These are phyloP conservation scores for Henricia sp. DNA, from an alignment of 53 echinoderm and acorn worm species.

Conservation along the genomic window DNA sequence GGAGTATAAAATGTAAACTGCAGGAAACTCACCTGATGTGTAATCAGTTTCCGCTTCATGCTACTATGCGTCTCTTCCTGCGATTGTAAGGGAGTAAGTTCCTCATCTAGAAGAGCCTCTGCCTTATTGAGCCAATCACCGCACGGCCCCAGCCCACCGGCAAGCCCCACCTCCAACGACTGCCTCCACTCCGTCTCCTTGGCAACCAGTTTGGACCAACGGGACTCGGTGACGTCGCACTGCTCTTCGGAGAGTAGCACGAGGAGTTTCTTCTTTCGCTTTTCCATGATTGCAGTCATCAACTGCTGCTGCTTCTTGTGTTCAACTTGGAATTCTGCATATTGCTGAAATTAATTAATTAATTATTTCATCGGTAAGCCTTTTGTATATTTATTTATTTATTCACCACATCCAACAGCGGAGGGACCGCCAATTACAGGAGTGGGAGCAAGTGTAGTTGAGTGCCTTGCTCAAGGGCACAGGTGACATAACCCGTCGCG, in stretches of 20 bases:
- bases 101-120: slow-evolving; percentile 75
- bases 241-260: slow-evolving; percentile 80
- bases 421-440: too few species aligned
- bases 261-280: slow-evolving; percentile 79
- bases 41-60: slow-evolving; percentile 78
- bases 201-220: slow-evolving; percentile 74
- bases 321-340: slow-evolving; percentile 74
- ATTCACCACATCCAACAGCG: too few species aligned
- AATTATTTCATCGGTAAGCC: too few species aligned
- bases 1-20: too few species aligned
- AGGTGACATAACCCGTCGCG: too few species aligned
- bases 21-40: slow-evolving; percentile 81
- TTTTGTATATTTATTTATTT: too few species aligned
- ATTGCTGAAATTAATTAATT: too few species aligned
- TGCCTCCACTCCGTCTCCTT: slow-evolving; percentile 82
- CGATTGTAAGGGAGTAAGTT: slow-evolving; percentile 74
- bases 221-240: slow-evolving; percentile 69
- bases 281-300: slow-evolving; percentile 79
- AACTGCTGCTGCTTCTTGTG: slow-evolving; percentile 69
- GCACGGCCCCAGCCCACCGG: slow-evolving; percentile 71
- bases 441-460: too few species aligned
- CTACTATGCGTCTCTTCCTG: slow-evolving; percentile 93
- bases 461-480: too few species aligned
- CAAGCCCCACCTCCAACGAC: slow-evolving; percentile 78
- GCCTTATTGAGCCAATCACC: slow-evolving; percentile 90